These are phyloP conservation scores for Cancer borealis DNA, from an alignment of 2,888 invertebrate genomes.

Conservation along the genomic window DNA sequence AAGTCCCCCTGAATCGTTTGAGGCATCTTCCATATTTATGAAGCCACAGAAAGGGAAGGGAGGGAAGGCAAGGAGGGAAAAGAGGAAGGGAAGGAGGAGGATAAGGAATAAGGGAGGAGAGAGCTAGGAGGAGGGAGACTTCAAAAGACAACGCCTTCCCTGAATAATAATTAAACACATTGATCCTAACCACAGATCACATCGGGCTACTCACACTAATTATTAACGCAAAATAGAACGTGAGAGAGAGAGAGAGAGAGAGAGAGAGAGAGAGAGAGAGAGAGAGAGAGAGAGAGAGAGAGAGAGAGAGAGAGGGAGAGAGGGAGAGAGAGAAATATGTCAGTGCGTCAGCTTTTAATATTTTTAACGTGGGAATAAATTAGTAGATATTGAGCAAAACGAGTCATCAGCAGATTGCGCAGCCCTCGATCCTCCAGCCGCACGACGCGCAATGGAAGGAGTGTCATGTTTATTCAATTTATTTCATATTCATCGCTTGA, in stretches of 20 bases:
- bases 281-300: conserved; percentile 18
- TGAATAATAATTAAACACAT: conserved; percentile 1
- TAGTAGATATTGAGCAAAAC: background rate
- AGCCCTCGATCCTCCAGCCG: background rate
- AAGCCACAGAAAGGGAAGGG: background rate
- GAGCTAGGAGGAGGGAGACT: background rate
- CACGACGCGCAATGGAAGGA: background rate
- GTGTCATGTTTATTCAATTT: background rate
- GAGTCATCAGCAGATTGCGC: background rate
- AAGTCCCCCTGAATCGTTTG: background rate
- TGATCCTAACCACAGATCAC: background rate
- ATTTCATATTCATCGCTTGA: background rate
- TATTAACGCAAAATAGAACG: background rate
- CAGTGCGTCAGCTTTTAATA: background rate
- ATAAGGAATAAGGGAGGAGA: background rate
- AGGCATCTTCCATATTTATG: background rate
- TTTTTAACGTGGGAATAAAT: background rate
- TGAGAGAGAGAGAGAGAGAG: background rate
- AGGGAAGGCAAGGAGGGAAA: background rate
- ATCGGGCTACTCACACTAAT: background rate
- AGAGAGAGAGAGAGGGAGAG: background rate
- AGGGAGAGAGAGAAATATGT: background rate
- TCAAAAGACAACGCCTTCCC: background rate
- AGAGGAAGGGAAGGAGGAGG: background rate
- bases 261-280: conserved; percentile 27